Percentiles rank a stretch among this genome's conserved stretches.
phyloP scores from a whole-genome alignment of 2,797 vertebrate species.

The Cephalopachus bancanus region DNA sequence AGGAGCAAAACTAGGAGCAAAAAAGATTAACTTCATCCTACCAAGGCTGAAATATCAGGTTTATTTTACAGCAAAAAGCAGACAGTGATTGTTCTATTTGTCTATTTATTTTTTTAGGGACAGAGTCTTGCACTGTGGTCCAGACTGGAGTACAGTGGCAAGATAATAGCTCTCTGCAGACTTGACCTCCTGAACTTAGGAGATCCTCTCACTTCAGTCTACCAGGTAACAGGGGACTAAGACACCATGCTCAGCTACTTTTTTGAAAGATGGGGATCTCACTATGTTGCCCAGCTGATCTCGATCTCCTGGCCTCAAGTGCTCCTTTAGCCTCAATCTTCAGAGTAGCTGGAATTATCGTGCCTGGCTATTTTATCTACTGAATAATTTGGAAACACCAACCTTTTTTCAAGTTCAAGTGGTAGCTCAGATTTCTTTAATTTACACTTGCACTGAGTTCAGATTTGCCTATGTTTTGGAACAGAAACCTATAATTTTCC shows the following conservation, averaged over 20 bases:
- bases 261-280: not conserved
- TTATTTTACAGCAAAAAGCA: constrained; percentile 4
- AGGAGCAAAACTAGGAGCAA: not conserved
- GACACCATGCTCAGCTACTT: not conserved
- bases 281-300: not conserved
- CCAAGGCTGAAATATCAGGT: not conserved
- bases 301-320: not conserved
- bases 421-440: not conserved
- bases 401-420: not conserved
- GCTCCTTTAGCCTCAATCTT: not conserved
- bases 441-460: not conserved
- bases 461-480: constrained; percentile 12
- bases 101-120: not conserved
- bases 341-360: not conserved
- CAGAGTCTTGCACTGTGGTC: not conserved
- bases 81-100: not conserved
- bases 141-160: not conserved
- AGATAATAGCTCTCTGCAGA: not conserved
- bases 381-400: not conserved
- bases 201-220: not conserved
- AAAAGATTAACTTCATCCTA: constrained; percentile 1
- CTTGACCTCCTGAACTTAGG: not conserved
- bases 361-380: not conserved
- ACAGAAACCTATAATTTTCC: not conserved
- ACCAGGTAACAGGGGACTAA: not conserved